These are phyloP conservation scores for Phrynosoma platyrhinos DNA, from an alignment of 2,113 vertebrate species.

Conservation along the genomic window DNA sequence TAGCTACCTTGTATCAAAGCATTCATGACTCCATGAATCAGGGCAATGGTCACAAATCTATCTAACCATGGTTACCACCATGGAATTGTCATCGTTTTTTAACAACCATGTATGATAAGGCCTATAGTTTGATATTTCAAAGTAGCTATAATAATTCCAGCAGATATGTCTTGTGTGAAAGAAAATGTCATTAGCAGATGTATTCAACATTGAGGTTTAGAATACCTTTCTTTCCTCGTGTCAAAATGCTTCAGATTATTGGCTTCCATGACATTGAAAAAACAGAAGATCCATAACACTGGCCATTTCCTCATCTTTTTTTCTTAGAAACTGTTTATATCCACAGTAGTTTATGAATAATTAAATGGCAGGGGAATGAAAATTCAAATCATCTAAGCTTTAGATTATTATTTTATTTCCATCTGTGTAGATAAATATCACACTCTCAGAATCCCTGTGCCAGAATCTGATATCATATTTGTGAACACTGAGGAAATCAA, in stretches of 20 bases:
- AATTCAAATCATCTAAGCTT: constrained; percentile 74
- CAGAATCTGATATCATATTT: constrained; percentile 92
- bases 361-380: constrained; percentile 72
- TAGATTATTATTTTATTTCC: constrained; percentile 82
- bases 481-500: constrained; percentile 94
- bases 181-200: constrained; percentile 23
- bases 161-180: constrained; percentile 58
- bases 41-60: background rate
- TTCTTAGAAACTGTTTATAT: constrained; percentile 69
- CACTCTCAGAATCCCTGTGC: constrained; percentile 75
- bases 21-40: background rate
- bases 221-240: constrained; percentile 28
- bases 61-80: background rate
- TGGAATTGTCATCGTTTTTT: background rate
- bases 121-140: constrained; percentile 52
- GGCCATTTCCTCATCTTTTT: constrained; percentile 49
- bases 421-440: constrained; percentile 80
- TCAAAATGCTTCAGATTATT: constrained; percentile 41
- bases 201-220: constrained; percentile 60
- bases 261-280: constrained; percentile 37
- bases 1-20: background rate
- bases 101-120: background rate
- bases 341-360: constrained; percentile 75
- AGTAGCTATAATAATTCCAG: constrained; percentile 20
- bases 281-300: constrained; percentile 36